Base-by-base conservation (phyloP, 2,888 invertebrate species). In the Ditula angustiorana region DNA sequence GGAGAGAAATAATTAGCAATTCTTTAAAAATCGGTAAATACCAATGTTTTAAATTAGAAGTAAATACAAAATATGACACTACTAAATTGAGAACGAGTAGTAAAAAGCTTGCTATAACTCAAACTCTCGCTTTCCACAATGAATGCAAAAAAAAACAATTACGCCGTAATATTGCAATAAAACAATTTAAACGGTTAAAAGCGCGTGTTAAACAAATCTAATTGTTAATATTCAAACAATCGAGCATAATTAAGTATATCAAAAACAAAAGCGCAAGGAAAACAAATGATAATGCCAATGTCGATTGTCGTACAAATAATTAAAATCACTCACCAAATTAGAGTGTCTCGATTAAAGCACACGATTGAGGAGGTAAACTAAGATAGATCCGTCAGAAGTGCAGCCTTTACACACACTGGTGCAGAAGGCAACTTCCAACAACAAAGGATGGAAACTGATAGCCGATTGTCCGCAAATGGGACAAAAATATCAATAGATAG, bases 401-500 rank as follows among this genome's bases (percentile, higher is more conserved):
- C 75, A 78, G 81, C 88, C 93, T 93, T 92, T 92, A 90, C 92
- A 90, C 93, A 86, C 93, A 92, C 93, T 93, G 93, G 93, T 86
- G 88, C 78, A 93, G 92, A 93, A 93, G 93, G 87, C 86, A 76
- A 81, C 88, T 85, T 77, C 75, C 83, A 86, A 88, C 84, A 86
- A 84, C 78, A 78, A 70, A 70, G 59, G 69, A 71, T 70, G 74
- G 67, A 77, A 81, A 83, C 65, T 83, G 85, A 85, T 81, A 81
- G 77, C 59, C 68, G 67, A 62, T 64, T 67, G 71, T 71, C 71
- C 69, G 67, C 69, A 70, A 73, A 72, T 58, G 67, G 73, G 74
- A 77, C 78, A 75, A 79, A 50, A 75, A 76, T 70, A 75, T 77
- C 72, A 75, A 73, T 50, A 59, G 56, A 67, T 63, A 55, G 52